Percentiles rank a stretch among this genome's conserved stretches.
phyloP scores from a whole-genome alignment of 2,888 invertebrate species.

The Cryptus armator region DNA sequence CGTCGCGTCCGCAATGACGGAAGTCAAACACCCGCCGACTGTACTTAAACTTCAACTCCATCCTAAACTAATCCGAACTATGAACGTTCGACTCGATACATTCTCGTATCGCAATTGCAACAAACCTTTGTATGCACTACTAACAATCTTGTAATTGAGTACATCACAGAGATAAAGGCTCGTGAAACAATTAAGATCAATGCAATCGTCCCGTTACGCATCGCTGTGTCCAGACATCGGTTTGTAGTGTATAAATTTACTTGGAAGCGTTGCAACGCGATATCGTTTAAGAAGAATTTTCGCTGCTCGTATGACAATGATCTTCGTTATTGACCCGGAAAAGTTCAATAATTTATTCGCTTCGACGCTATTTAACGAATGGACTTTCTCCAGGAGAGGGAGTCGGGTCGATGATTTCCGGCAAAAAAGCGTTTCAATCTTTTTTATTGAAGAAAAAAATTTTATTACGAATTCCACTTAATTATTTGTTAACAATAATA shows the following conservation, averaged over 20 bases:
- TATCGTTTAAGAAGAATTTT: not conserved
- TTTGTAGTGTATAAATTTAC: not conserved
- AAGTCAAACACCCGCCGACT: not conserved
- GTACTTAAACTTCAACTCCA: constrained; percentile 15
- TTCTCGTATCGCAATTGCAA: constrained; percentile 7
- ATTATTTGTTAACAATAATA: no score
- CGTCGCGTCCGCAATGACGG: not conserved
- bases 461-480: no score
- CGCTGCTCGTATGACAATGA: not conserved
- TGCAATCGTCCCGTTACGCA: constrained; percentile 13
- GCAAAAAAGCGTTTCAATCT: no score
- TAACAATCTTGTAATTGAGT: constrained; percentile 13
- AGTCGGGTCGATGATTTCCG: not conserved
- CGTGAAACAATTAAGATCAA: constrained; percentile 32
- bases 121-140: not conserved
- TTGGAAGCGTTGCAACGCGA: not conserved
- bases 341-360: not conserved
- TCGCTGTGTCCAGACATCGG: not conserved
- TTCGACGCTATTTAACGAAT: not conserved
- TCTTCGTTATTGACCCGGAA: not conserved
- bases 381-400: not conserved
- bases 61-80: constrained; percentile 15
- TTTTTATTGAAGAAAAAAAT: no score
- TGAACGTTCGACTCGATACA: constrained; percentile 22
- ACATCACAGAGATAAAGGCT: constrained; percentile 5